phyloP scores from a whole-genome alignment of 1,140 invertebrate species.

The Drosophila auraria region DNA sequence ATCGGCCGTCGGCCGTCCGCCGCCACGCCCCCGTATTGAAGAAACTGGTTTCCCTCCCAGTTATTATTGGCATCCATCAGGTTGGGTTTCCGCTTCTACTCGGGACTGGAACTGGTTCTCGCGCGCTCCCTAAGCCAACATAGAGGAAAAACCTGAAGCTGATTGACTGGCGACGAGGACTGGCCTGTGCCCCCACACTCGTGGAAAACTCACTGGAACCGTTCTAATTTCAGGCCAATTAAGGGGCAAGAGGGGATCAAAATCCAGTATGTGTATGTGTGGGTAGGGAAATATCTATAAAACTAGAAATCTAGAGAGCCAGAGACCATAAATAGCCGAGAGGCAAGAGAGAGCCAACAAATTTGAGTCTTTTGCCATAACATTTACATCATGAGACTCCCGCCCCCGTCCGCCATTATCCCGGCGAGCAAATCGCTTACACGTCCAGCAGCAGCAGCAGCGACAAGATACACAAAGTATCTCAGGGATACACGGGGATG shows the following conservation, averaged over 20 bases:
- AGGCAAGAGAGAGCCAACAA: background rate
- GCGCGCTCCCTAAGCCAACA: conserved; percentile 19
- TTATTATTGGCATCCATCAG: conserved; percentile 40
- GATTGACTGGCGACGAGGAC: conserved; percentile 26
- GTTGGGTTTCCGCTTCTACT: conserved; percentile 39
- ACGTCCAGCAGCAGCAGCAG: conserved; percentile 1
- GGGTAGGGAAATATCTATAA: background rate
- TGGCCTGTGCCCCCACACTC: conserved; percentile 8
- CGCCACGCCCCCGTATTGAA: conserved; percentile 15
- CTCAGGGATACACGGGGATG: conserved; percentile 19
- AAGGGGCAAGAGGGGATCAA: background rate
- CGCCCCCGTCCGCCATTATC: background rate
- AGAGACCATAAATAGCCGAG: conserved; percentile 3
- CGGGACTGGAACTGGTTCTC: conserved; percentile 20
- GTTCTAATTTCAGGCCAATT: conserved; percentile 24
- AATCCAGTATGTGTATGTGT: background rate
- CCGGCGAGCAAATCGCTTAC: conserved; percentile 27
- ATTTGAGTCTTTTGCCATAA: conserved; percentile 17
- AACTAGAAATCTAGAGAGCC: conserved; percentile 7
- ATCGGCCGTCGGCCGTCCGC: no score
- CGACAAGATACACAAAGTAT: conserved; percentile 32
- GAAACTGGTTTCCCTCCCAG: conserved; percentile 26
- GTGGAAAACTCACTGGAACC: conserved; percentile 33
- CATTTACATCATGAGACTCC: conserved; percentile 32
- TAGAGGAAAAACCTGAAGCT: conserved; percentile 40